Conservation (phyloP, 92 coral and sea anemone genomes). For the Bergia puertoricense region DNA sequence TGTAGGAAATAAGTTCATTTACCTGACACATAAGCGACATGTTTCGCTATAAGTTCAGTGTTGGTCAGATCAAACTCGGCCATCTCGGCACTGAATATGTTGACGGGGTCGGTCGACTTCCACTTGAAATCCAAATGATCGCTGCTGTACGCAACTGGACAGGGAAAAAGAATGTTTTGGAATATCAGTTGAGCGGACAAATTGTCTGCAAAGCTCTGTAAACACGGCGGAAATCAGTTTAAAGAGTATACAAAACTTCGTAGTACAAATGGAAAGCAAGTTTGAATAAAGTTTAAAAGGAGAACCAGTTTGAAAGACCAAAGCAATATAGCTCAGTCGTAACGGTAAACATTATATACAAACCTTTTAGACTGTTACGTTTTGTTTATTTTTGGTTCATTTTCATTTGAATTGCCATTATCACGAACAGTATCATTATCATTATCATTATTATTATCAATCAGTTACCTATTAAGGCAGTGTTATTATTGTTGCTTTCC, state of each 20-base stretch:
- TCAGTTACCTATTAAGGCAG: too few species aligned
- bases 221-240: not conserved
- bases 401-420: too few species aligned
- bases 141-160: slow-evolving; percentile 82
- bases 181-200: not conserved
- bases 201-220: not conserved
- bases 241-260: not conserved
- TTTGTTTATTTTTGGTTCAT: too few species aligned
- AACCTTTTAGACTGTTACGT: too few species aligned
- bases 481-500: too few species aligned
- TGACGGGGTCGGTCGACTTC: slow-evolving; percentile 76
- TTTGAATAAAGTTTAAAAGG: too few species aligned
- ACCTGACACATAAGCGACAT: slow-evolving; percentile 94
- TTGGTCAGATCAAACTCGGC: slow-evolving; percentile 95
- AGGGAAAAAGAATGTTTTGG: not conserved
- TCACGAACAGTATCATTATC: not conserved
- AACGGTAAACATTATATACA: too few species aligned
- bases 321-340: too few species aligned
- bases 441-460: too few species aligned
- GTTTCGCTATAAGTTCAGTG: slow-evolving; percentile 59
- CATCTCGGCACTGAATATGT: slow-evolving; percentile 81
- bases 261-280: too few species aligned
- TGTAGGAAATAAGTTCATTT: not conserved
- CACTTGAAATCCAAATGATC: slow-evolving; percentile 87
- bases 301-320: too few species aligned